Base-by-base conservation (phyloP, 2,888 invertebrate genomes). In the Lasioglossum morio region DNA sequence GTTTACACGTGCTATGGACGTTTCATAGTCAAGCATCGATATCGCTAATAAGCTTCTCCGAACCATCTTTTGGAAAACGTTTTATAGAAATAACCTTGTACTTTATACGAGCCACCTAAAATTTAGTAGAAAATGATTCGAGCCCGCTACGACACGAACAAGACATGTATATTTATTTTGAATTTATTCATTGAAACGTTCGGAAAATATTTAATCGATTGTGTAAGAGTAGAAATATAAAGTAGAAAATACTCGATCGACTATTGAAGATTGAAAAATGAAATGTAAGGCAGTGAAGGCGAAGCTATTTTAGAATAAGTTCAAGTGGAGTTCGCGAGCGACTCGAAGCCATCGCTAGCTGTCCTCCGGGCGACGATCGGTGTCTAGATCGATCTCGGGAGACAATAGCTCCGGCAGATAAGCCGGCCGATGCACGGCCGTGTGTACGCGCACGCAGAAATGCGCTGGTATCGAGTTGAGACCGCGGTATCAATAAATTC, bases 401-500 rank as follows among this genome's bases (percentile, higher is more conserved):
- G 63, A 27, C 76, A 77, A 73, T 82, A 46, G 27, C n/a, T 12
- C 12, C 2, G n/a, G 2, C 10, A 72, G 72, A 81, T 63, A 81
- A 76, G 48, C 37, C 23, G 16, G 82, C 43, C 78, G 69, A 63
- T 73, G 74, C 73, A 34, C 72, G 69, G 30, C 23, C n/a, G 43
- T 63, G 69, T 69, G 69, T 75, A 87, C 78, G 77, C 43, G 77
- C 34, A 76, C 73, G 80, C 77, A 73, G 77, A 75, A 83, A 77
- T 66, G 69, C 53, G 37, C 70, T 53, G 81, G 48, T 70, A 72
- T 72, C 10, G 70, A 75, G 80, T 77, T 63, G 83, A 86, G 69
- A 60, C 75, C 72, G 79, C 74, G 82, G 85, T 91, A 87, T 90
- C 92, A 89, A 93, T 93, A 93, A 93, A 93, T 93, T 90, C 77